Evolutionary conservation across 2,888 invertebrate genomes (phyloP), one percentile per base, ranked within the genome.

Genomic region (Epistrophe grossulariae): DNA sequence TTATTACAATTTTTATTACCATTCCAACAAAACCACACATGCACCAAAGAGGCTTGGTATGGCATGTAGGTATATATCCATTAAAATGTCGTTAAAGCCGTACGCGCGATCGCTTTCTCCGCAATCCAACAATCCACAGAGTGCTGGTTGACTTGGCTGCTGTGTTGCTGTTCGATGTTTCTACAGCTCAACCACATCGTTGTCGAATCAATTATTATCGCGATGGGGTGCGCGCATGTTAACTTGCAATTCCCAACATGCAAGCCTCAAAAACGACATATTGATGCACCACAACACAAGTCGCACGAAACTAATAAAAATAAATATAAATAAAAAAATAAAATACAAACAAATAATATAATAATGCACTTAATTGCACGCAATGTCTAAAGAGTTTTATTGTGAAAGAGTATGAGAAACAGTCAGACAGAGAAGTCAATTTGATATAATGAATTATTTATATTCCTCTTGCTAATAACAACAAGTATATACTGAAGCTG

Each of bases 1-100:
- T 85, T 81, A 84, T 80, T 80, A 77, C 79, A 73, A 68, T 81
- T 84, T 85, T 85, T 81, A 85, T 85, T 72, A 35, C 59, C 74
- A 70, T 78, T 66, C 82, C 74, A 74, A 68, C 60, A 81, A 74
- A 78, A 74, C 73, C 82, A 17, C 78, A 17, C 78, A 85, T n/a
- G 48, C 38, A 31, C 70, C 24, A 62, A 24, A 40, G 57, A 57
- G 82, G 78, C 73, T 81, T 85, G 85, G 24, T 24, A n/a, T n/a
- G n/a, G n/a, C n/a, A n/a, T n/a, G n/a, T n/a, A n/a, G 74, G 31
- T 31, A 4, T 5, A 5, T 71, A 17, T 85, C 78, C 82, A 82
- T 85, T 85, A 82, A 85, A 85, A 82, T 66, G 82, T 81, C 85
- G 45, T 85, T 85, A 85, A 81, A 74, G 62, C 35, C 62, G 40